Base-by-base conservation (phyloP, 2,797 vertebrate genomes). In the Glyptemys insculpta region DNA sequence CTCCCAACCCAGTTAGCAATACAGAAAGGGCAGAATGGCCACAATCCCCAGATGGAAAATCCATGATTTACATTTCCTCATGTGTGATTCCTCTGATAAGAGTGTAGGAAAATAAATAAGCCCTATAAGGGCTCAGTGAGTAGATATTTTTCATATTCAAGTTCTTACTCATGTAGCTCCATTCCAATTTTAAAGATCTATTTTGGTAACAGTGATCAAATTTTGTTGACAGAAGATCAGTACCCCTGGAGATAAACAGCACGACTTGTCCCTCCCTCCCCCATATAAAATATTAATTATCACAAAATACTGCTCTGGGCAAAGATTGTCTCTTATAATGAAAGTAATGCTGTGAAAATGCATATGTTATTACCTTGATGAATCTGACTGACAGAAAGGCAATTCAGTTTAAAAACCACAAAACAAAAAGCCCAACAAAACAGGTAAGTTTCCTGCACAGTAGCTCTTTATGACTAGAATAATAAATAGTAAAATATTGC, bases 181-280 rank as follows among this genome's bases (percentile, higher is more conserved):
- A 57, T 83, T 87, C 41, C 1, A 37, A 37, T 62, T 88, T 86
- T 37, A 68, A 83, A 3, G 0, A 54, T 81, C 87, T 89, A 1
- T 83, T 83, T 8, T 92, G 72, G 74, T 79, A 7, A 54, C 0
- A 21, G 0, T 31, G 8, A 23, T 83, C 6, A 31, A 27, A 54
- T 65, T 85, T 72, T 79, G 5, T n/a, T 87, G 72, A 57, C 41
- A 87, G 21, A 50, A 85, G 18, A 53, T 15, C 79, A 59, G 19
- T 8, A 86, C 4, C 6, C 21, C 19, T 37, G 7, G 8, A 68
- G 19, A 37, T 23, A 37, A 21, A 44, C 2, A 10, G 0, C 2
- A 57, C 15, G 85, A 79, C 2, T 72, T 68, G 4, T 59, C 14
- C 37, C 84, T 54, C 18, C 1, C 5, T 0, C 0, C 3, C 27